Evolutionary conservation across 2,888 invertebrate genomes (phyloP), one percentile per base, ranked within the genome.

Genomic region (Arenicola marina): DNA sequence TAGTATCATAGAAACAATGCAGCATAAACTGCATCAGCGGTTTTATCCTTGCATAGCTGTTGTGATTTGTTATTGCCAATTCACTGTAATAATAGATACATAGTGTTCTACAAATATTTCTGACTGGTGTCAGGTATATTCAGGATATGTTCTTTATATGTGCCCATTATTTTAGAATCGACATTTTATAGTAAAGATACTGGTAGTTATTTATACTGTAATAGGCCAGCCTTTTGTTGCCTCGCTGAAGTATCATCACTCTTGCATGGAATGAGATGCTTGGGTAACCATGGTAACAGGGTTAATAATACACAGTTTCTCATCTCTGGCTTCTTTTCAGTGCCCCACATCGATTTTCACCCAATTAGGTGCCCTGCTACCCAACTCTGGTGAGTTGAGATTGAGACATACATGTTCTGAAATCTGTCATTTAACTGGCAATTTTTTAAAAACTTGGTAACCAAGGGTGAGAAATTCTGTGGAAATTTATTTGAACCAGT

Each of bases 361-460:
- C 18, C 70, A 70, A 34, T 38, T 70, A n/a, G 70, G 70, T 21
- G 61, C 67, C 21, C 33, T 34, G 2, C 33, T 70, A 11, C 67
- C 68, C 4, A 70, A 67, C 59, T 57, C 65, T 51, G 61, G 70
- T 70, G 32, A 62, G 62, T 53, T 15, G 31, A 18, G 15, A 29
- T 4, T 28, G n/a, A n/a, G n/a, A n/a, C n/a, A n/a, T n/a, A n/a
- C n/a, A n/a, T n/a, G n/a, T n/a, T n/a, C n/a, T n/a, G n/a, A n/a
- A n/a, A n/a, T n/a, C n/a, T n/a, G n/a, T n/a, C n/a, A n/a, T n/a
- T n/a, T n/a, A n/a, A n/a, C n/a, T n/a, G n/a, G n/a, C n/a, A n/a
- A n/a, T n/a, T n/a, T n/a, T n/a, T n/a, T n/a, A n/a, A n/a, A n/a
- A n/a, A n/a, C n/a, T n/a, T n/a, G n/a, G n/a, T n/a, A n/a, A n/a